Base-by-base conservation (phyloP, 2,797 vertebrate genomes). In the Amblyopsis hoosieri region DNA sequence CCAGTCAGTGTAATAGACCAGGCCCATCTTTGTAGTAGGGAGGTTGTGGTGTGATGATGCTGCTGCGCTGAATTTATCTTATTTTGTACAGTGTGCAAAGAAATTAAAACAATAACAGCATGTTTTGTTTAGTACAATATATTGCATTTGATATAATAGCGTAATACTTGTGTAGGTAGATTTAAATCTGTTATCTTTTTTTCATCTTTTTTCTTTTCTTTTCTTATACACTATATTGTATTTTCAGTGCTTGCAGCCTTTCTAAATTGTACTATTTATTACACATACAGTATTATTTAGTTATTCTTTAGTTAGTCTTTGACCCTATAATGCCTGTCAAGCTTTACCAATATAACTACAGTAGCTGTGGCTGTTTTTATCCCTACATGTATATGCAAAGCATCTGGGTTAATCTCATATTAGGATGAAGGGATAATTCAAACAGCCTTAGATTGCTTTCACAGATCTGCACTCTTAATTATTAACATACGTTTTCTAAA, bases 321-420 rank as follows among this genome's bases (percentile, higher is more conserved):
- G 80, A 61, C 75, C 4, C 69, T 33, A 23, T 48, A 75, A 65
- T 64, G 13, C 31, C 45, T 67, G 71, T 68, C 69, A 74, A 74
- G 60, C 69, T 75, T 62, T 58, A 70, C 60, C 57, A 29, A 54
- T 73, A 45, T 74, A 74, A 69, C 33, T 37, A 37, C 33, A 37
- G 57, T 55, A 57, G 67, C 69, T 59, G 68, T 66, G 65, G 68
- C 78, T 80, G 23, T 77, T 85, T 89, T 86, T 85, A 81, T 87
- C 86, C 73, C 63, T 64, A 29, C 3, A 68, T 11, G 19, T 64
- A 29, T 29, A 68, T 11, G 19, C 62, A 86, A 77, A 85, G 80
- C 82, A 86, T 92, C 80, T 90, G 78, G 90, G 87, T 90, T 90
- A 90, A 92, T 92, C 87, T 90, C 79, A 89, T 89, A 90, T 92